phyloP scores from a whole-genome alignment of 2,797 vertebrate genomes.

The Hypotaenidia okinawae region DNA sequence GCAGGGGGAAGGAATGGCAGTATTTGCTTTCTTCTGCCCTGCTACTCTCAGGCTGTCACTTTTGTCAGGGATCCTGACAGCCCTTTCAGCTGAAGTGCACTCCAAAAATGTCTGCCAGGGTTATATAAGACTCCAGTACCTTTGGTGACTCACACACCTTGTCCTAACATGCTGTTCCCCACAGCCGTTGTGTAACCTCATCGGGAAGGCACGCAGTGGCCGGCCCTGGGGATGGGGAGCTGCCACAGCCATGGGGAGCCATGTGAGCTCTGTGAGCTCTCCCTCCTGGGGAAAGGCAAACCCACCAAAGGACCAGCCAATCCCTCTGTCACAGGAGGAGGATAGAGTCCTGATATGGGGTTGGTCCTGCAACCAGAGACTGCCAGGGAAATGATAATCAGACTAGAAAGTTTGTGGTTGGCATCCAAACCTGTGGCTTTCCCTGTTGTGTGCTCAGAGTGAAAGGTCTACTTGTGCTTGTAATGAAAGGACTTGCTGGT shows the following conservation, averaged over 20 bases:
- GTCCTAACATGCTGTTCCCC: slow-evolving; percentile 5
- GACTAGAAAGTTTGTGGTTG: neutral
- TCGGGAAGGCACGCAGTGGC: neutral
- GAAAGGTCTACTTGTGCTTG: neutral
- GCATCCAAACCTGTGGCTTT: neutral
- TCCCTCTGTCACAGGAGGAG: neutral
- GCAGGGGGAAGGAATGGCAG: neutral
- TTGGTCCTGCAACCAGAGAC: neutral
- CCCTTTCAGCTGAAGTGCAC: slow-evolving; percentile 32
- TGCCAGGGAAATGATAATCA: neutral
- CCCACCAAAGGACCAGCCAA: neutral
- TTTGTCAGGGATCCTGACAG: slow-evolving; percentile 50
- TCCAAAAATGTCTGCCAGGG: slow-evolving; percentile 13
- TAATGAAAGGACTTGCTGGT: neutral
- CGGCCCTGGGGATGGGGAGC: neutral
- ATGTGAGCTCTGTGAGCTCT: neutral
- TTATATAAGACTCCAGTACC: slow-evolving; percentile 29
- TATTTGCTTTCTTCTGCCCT: neutral
- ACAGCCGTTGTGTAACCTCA: slow-evolving; percentile 17
- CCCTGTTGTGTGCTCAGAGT: neutral
- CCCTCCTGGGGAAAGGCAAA: neutral
- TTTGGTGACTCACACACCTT: slow-evolving; percentile 53
- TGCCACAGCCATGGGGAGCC: neutral
- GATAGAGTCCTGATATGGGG: accelerated
- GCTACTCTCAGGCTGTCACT: slow-evolving; percentile 5